Evolutionary conservation across 30 jellyfish, hydroid and myxozoan species (phyloP), one percentile per base, ranked within the genome.

Genomic region (Mastigias papua): DNA sequence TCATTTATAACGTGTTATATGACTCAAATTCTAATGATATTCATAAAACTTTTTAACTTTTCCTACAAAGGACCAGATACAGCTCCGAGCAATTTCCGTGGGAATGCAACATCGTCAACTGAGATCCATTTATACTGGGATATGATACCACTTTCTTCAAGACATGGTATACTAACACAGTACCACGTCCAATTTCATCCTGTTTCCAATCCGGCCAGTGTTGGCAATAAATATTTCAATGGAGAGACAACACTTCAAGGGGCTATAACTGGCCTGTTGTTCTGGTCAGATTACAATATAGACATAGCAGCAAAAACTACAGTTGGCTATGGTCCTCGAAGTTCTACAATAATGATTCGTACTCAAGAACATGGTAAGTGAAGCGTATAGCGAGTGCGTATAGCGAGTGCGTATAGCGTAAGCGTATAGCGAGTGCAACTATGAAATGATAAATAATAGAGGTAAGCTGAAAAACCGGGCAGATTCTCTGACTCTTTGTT

Each of bases 321-420:
- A 7, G 73, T 48, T 69, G 93, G 93, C 7, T 58, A 84, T 57
- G 93, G 93, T 2, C 93, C 93, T 7, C 28, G 46, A 27, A 35
- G 93, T 48, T 23, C 54, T 21, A 48, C 4, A 22, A 49, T 71
- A 58, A 0, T 67, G 0, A 31, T 84, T 48, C 86, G 73, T 6
- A 84, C 93, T 13, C 79, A 84, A 23, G 87, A 84, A 35, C 86
- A 84, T 57, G 34, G 93, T 84, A 16, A 69, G 93, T 70, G 67
- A 21, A 54, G 17, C 17, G 13, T n/a, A n/a, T n/a, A n/a, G n/a
- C n/a, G n/a, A n/a, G n/a, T n/a, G n/a, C n/a, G n/a, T n/a, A n/a
- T n/a, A n/a, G n/a, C n/a, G n/a, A n/a, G n/a, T n/a, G n/a, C n/a
- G n/a, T n/a, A n/a, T n/a, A n/a, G n/a, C n/a, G n/a, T n/a, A n/a